A percentile compares a stretch with the other conserved stretches of the same genome.
Conservation (phyloP, 92 coral and sea anemone species). For the Epizoanthus ramosus region DNA sequence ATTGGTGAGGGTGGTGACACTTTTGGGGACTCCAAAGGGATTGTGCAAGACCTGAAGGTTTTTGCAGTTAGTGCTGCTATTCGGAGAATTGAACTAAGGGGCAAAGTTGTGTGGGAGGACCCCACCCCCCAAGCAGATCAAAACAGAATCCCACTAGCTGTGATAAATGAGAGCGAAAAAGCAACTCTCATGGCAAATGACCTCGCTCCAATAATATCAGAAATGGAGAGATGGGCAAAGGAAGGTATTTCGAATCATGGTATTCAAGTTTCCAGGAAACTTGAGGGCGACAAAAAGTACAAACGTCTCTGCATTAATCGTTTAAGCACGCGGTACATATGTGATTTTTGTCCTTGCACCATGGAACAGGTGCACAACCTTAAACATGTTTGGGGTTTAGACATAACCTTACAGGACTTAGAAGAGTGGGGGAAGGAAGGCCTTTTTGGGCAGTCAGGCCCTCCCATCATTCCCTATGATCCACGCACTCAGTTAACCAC, state of each 20-base stretch:
- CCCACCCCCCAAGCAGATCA: background rate
- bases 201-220: background rate
- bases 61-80: conserved; percentile 11
- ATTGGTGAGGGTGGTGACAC: conserved; percentile 13
- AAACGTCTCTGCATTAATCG: conserved; percentile 11
- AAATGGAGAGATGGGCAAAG: background rate
- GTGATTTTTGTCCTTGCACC: background rate
- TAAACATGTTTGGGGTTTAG: background rate
- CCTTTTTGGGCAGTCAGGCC: background rate
- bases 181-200: background rate
- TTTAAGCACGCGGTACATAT: background rate
- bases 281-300: background rate
- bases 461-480: background rate
- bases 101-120: conserved; percentile 6
- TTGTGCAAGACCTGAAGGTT: conserved; percentile 15
- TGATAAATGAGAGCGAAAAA: background rate
- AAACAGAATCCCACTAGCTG: conserved; percentile 12
- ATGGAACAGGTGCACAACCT: conserved; percentile 6
- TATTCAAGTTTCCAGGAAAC: background rate
- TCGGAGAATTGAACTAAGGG: background rate
- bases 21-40: background rate
- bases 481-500: conserved; percentile 6
- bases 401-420: background rate
- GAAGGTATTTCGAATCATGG: no score
- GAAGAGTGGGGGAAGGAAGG: conserved; percentile 8